Evolutionary conservation across 2,113 vertebrate genomes (phyloP), one percentile per base, ranked within the genome.

Genomic region (Telmatochromis sp.): DNA sequence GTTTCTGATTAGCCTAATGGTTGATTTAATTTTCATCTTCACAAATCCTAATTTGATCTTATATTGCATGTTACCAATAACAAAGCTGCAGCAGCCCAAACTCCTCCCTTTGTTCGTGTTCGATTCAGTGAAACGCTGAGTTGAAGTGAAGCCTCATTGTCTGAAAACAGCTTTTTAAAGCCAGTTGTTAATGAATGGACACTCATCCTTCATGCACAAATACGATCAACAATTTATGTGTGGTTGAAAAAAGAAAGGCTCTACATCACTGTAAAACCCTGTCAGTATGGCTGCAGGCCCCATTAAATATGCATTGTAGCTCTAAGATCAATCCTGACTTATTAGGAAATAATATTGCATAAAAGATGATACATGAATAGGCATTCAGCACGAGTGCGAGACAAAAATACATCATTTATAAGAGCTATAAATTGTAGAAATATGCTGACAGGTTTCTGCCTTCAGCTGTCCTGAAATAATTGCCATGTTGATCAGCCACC

Each of bases 311-410:
- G 49, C 37, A 81, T 75, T 9, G 33, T 15, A 15, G 84, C 58
- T 80, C 70, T 53, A 21, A 68, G 47, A 88, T 90, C 80, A 88
- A 90, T 88, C 63, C 37, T 54, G 57, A 85, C 85, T 63, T 85
- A 92, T 88, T 80, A 70, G 70, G 42, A 90, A 88, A 89, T 81
- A 15, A 92, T 80, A 84, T 10, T 82, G 54, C 47, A 37, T 40
- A 40, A 87, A 90, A 58, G 47, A 89, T 85, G 68, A 94, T 58
- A 45, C 82, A 87, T 87, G 42, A 88, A 63, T 15, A 54, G 49
- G 55, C 42, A 57, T 35, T 4, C 3, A 82, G 47, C 35, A 75
- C n/a, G 11, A 28, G 31, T 54, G 51, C 21, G 15, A 68, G 80
- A 60, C 47, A 85, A 80, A 87, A 90, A 88, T 42, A 33, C 51